Conservation (phyloP, 2,113 vertebrate genomes). For the Syngnathus scovelli region DNA sequence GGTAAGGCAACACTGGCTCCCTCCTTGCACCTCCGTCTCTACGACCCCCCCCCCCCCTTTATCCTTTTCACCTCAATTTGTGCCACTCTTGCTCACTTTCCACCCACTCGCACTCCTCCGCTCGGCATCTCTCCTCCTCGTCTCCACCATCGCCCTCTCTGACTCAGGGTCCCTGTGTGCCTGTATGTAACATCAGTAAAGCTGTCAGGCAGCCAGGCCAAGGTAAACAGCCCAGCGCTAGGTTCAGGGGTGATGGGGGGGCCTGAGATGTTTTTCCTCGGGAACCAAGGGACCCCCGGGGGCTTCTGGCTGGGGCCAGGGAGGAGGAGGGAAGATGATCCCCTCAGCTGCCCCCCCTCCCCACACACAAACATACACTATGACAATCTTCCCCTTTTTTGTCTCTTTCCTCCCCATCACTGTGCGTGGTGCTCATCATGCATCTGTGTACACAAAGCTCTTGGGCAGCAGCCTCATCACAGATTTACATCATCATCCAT, state of each 20-base stretch:
- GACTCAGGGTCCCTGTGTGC: conserved; percentile 78
- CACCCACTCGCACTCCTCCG: conserved; percentile 15
- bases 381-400: conserved; percentile 22
- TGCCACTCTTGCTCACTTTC: conserved; percentile 20
- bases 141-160: conserved; percentile 54
- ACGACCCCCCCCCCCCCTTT: conserved; percentile 4
- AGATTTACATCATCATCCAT: conserved; percentile 25
- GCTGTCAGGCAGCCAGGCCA: conserved; percentile 94
- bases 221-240: conserved; percentile 94
- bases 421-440: conserved; percentile 30
- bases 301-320: conserved; percentile 72
- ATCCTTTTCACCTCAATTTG: conserved; percentile 29
- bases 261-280: conserved; percentile 89
- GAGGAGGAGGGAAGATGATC: conserved; percentile 67
- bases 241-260: conserved; percentile 96
- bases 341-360: conserved; percentile 61
- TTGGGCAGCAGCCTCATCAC: conserved; percentile 68
- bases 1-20: conserved; percentile 53
- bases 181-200: conserved; percentile 99
- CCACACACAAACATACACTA: conserved; percentile 55
- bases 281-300: conserved; percentile 85
- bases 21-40: conserved; percentile 31
- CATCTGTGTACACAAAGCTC: conserved; percentile 85
- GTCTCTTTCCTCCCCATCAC: conserved; percentile 27
- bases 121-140: conserved; percentile 37